Evolutionary conservation across 2,797 vertebrate species (phyloP).

Genomic region (Halcyon leucocephala): DNA sequence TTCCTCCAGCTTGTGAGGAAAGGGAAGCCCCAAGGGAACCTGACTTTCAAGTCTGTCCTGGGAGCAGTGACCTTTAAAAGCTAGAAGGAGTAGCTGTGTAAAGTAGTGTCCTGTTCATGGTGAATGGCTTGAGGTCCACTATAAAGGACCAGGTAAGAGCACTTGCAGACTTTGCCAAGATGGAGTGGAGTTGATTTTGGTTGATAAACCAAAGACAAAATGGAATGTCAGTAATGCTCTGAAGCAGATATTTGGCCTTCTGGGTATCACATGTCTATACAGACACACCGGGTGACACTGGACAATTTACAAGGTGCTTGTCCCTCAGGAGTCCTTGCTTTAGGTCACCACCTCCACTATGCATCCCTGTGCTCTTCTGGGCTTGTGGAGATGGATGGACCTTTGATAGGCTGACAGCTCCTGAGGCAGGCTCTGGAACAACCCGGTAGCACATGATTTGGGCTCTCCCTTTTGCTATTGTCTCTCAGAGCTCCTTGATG

Average conservation of each 20-base stretch:
- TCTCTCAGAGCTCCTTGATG: not conserved
- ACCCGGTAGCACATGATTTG: rapidly evolving
- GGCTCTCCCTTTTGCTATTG: not conserved
- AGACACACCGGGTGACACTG: not conserved
- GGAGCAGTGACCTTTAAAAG: not conserved
- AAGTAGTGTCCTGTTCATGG: rapidly evolving
- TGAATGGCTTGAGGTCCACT: not conserved
- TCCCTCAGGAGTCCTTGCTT: not conserved
- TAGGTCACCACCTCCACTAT: not conserved
- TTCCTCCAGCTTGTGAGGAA: not conserved
- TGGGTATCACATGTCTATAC: not conserved
- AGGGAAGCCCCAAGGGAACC: not conserved
- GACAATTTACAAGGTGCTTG: rapidly evolving
- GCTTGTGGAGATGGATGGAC: too few relatives aligned
- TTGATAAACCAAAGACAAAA: not conserved
- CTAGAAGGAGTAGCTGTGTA: not conserved
- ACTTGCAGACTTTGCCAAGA: not conserved
- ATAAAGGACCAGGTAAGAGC: not conserved
- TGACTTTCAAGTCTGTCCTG: not conserved
- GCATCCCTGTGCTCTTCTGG: not conserved
- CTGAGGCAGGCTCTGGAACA: rapidly evolving
- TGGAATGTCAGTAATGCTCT: not conserved
- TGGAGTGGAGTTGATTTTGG: not conserved
- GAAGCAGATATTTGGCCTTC: not conserved
- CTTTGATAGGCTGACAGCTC: not conserved